Conservation (phyloP, 2,797 vertebrate species). For the Crax fasciolata region DNA sequence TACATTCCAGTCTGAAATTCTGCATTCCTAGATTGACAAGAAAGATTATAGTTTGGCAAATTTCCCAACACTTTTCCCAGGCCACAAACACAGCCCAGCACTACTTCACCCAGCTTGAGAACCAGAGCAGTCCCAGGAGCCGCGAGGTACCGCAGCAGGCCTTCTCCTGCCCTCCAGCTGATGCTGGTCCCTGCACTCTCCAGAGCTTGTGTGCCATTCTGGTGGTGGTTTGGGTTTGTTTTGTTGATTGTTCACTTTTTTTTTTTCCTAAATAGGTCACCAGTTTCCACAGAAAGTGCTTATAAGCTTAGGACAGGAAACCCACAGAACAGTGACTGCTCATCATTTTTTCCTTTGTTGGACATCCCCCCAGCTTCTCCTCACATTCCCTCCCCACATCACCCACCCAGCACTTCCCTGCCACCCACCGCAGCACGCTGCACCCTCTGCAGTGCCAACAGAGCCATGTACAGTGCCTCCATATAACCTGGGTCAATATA, state of each 20-base stretch:
- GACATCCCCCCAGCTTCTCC: accelerated
- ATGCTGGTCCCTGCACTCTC: accelerated
- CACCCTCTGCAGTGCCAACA: neutral
- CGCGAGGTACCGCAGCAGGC: neutral
- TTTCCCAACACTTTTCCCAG: neutral
- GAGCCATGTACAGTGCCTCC: accelerated
- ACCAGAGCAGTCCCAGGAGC: neutral
- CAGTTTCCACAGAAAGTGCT: neutral
- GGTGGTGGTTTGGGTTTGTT: too few species aligned
- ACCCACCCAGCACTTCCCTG: neutral
- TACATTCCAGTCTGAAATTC: neutral
- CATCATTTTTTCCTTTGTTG: neutral
- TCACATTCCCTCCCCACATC: neutral
- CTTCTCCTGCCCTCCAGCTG: neutral
- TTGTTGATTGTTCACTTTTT: too few species aligned
- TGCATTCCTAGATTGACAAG: too few species aligned
- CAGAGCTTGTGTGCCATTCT: neutral
- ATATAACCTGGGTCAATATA: accelerated
- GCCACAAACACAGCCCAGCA: accelerated
- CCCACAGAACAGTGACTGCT: neutral
- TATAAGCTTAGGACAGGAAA: neutral
- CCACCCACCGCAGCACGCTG: too few species aligned
- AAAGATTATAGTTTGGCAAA: neutral
- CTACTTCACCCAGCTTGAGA: neutral
- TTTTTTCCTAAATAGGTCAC: neutral